Percentiles rank a stretch among this genome's conserved stretches.
phyloP scores from a whole-genome alignment of 1,140 invertebrate genomes.

The Procambarus clarkii region DNA sequence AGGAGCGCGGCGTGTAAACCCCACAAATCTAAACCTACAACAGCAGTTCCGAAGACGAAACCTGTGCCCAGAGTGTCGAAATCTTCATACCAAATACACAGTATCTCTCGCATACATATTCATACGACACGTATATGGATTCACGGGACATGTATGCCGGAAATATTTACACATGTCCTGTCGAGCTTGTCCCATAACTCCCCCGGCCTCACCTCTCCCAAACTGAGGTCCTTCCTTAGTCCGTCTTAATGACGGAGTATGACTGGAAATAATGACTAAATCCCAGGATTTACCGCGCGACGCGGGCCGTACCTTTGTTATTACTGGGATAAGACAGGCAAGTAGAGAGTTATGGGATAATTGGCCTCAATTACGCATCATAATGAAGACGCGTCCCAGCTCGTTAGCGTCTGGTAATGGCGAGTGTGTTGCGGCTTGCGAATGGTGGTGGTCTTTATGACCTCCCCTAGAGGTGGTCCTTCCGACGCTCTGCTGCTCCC shows the following conservation, averaged over 20 bases:
- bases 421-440: constrained; percentile 34
- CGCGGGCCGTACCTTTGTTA: constrained; percentile 44
- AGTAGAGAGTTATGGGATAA: constrained; percentile 50
- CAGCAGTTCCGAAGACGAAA: too few relatives aligned
- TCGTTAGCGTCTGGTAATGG: constrained; percentile 39
- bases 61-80: too few relatives aligned
- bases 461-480: neutral
- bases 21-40: too few relatives aligned
- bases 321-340: constrained; percentile 28
- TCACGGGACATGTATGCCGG: neutral
- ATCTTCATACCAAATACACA: too few relatives aligned
- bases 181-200: neutral
- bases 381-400: constrained; percentile 37
- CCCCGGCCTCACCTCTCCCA: neutral
- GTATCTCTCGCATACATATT: too few relatives aligned
- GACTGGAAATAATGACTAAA: neutral
- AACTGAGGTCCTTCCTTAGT: neutral
- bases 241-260: neutral
- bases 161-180: neutral
- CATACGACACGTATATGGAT: too few relatives aligned
- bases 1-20: too few relatives aligned
- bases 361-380: constrained; percentile 40
- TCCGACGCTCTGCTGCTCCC: neutral
- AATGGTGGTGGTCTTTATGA: neutral
- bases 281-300: constrained; percentile 7